A percentile compares a stretch with the other conserved stretches of the same genome.
These are phyloP conservation scores for Aphelenchoides besseyi DNA, from an alignment of 1,140 invertebrate genomes.

Conservation along the genomic window DNA sequence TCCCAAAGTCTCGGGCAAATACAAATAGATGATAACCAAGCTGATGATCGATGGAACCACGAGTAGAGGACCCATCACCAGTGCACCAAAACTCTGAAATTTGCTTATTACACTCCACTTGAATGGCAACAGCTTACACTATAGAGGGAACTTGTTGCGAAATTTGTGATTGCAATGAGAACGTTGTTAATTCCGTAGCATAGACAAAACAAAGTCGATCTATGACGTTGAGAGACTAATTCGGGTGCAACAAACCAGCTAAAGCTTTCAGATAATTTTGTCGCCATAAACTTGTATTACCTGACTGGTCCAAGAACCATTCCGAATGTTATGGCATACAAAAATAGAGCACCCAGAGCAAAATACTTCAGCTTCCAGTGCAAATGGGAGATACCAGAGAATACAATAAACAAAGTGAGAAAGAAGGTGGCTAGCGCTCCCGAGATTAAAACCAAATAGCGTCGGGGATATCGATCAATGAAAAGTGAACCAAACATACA, in stretches of 20 bases:
- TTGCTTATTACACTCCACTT: constrained; percentile 8
- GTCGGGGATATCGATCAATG: constrained; percentile 50
- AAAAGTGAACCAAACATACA: constrained; percentile 48
- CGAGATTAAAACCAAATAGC: constrained; percentile 35
- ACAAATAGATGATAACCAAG: constrained; percentile 45
- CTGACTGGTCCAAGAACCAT: constrained; percentile 48
- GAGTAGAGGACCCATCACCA: constrained; percentile 45
- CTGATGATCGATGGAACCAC: constrained; percentile 46
- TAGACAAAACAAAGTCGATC: constrained; percentile 52
- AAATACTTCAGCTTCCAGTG: constrained; percentile 40
- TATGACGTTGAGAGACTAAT: constrained; percentile 49
- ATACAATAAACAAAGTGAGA: constrained; percentile 37
- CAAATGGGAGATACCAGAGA: constrained; percentile 28
- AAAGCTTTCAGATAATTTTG: not conserved
- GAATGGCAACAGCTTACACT: too few relatives aligned
- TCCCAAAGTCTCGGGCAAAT: constrained; percentile 48
- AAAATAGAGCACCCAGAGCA: constrained; percentile 37
- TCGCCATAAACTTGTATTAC: not conserved
- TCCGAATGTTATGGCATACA: constrained; percentile 51
- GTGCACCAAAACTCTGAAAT: constrained; percentile 47
- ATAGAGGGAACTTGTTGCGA: constrained; percentile 45
- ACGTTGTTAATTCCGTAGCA: constrained; percentile 55
- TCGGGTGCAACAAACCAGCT: constrained; percentile 53
- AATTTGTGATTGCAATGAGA: constrained; percentile 50
- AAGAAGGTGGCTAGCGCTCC: constrained; percentile 37